A percentile compares a stretch with the other conserved stretches of the same genome.
phyloP scores from a whole-genome alignment of 2,113 vertebrate species.

The Capreolus pygargus region DNA sequence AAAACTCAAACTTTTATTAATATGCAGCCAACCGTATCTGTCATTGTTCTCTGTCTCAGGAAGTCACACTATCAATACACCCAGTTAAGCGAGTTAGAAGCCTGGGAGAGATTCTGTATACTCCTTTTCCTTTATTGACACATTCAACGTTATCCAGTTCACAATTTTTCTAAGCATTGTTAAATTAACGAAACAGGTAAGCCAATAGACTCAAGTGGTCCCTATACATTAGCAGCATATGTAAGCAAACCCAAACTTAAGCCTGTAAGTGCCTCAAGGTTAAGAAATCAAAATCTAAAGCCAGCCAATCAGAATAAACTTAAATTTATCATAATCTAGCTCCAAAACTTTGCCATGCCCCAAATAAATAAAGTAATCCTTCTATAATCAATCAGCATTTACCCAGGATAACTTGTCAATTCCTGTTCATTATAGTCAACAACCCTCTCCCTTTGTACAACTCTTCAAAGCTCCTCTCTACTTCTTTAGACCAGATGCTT shows the following conservation, averaged over 20 bases:
- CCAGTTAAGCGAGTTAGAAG: not conserved
- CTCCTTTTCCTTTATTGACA: not conserved
- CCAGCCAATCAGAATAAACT: not conserved
- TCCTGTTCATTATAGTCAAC: not conserved
- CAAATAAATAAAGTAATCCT: not conserved
- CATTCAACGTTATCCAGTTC: not conserved
- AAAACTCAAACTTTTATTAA: not conserved
- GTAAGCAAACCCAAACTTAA: not conserved
- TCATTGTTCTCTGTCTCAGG: not conserved
- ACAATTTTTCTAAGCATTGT: not conserved
- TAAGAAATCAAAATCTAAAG: not conserved
- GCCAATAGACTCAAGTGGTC: not conserved
- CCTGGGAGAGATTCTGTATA: not conserved
- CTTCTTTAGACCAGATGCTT: not conserved
- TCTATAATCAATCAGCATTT: not conserved
- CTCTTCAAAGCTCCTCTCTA: not conserved
- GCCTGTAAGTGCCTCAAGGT: not conserved
- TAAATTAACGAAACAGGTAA: not conserved
- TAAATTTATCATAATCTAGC: not conserved
- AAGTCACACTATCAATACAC: not conserved
- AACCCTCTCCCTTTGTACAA: not conserved
- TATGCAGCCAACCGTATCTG: not conserved
- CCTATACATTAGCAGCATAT: not conserved
- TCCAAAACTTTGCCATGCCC: not conserved
- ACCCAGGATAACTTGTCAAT: not conserved